Percentiles rank a stretch among this genome's conserved stretches.
Evolutionary conservation across 2,113 vertebrate species (phyloP).

Genomic region (Seriola rivoliana): DNA sequence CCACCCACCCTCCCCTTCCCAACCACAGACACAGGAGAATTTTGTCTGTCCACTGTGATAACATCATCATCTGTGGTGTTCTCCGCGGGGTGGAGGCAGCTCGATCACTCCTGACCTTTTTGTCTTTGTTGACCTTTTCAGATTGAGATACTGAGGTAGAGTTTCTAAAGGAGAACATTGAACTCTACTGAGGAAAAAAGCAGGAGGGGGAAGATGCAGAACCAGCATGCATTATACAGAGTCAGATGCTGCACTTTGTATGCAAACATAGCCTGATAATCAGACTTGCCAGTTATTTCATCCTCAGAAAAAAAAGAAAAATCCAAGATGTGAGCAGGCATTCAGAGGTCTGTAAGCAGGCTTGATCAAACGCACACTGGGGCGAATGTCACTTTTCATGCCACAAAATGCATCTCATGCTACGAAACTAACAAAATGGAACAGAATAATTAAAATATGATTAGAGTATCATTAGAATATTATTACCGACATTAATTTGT

Average conservation of each 20-base stretch:
- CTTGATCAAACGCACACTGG: not conserved
- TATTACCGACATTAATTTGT: slow-evolving; percentile 26
- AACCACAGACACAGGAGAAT: not conserved
- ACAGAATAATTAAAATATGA: slow-evolving; percentile 47
- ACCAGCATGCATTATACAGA: fast-evolving
- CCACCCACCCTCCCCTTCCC: not conserved
- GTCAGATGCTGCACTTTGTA: not conserved
- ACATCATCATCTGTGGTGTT: slow-evolving; percentile 17
- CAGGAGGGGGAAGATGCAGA: not conserved
- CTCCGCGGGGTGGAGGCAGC: not conserved
- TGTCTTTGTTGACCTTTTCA: slow-evolving; percentile 58
- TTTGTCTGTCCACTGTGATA: not conserved
- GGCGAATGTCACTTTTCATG: slow-evolving; percentile 27
- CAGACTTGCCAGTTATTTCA: not conserved
- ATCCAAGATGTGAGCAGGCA: not conserved
- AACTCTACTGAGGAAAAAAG: slow-evolving; percentile 7
- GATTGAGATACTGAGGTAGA: slow-evolving; percentile 41
- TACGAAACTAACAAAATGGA: slow-evolving; percentile 36
- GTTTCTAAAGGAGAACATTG: slow-evolving; percentile 25
- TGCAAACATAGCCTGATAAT: not conserved
- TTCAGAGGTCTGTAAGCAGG: not conserved
- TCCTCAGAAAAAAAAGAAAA: not conserved
- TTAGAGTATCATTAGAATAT: slow-evolving; percentile 34
- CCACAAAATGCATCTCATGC: slow-evolving; percentile 1
- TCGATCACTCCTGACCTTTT: slow-evolving; percentile 50